Percentiles rank a stretch among this genome's conserved stretches.
phyloP scores from a whole-genome alignment of 2,113 vertebrate species.

The Aspiorhynchus laticeps region DNA sequence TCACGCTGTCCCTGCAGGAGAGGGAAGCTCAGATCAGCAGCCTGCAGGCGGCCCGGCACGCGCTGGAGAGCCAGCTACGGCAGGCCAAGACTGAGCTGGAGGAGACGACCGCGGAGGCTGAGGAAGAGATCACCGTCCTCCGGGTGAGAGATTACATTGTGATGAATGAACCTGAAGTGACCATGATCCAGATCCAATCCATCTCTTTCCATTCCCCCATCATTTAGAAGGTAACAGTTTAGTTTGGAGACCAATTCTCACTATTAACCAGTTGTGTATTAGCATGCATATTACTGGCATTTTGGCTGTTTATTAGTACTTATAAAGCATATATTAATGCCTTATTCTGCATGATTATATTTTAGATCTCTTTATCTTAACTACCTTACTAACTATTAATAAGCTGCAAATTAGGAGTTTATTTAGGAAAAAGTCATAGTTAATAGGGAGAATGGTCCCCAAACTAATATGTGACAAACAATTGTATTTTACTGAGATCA shows the following conservation, averaged over 20 bases:
- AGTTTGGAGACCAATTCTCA: background rate
- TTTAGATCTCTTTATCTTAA: too few relatives aligned
- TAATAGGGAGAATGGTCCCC: too few relatives aligned
- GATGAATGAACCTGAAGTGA: background rate
- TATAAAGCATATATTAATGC: too few relatives aligned
- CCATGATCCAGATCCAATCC: background rate
- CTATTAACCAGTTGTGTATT: background rate
- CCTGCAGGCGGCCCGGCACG: slow-evolving; percentile 86
- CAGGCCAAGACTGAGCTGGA: slow-evolving; percentile 96
- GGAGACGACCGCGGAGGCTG: slow-evolving; percentile 95
- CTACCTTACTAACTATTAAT: too few relatives aligned
- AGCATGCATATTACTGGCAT: too few relatives aligned
- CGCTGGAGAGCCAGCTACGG: slow-evolving; percentile 92
- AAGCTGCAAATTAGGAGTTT: too few relatives aligned
- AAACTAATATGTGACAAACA: too few relatives aligned
- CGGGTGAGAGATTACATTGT: slow-evolving; percentile 76
- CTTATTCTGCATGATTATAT: too few relatives aligned
- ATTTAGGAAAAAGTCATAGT: too few relatives aligned
- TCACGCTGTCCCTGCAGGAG: slow-evolving; percentile 94
- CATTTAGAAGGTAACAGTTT: background rate
- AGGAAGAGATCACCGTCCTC: slow-evolving; percentile 97
- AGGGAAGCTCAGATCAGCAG: slow-evolving; percentile 91
- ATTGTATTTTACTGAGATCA: background rate
- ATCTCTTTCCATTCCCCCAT: background rate
- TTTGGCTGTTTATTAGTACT: too few relatives aligned